Percentiles rank a stretch among this genome's conserved stretches.
Conservation (phyloP, 2,113 vertebrate genomes). For the Dunckerocampus dactyliophorus region DNA sequence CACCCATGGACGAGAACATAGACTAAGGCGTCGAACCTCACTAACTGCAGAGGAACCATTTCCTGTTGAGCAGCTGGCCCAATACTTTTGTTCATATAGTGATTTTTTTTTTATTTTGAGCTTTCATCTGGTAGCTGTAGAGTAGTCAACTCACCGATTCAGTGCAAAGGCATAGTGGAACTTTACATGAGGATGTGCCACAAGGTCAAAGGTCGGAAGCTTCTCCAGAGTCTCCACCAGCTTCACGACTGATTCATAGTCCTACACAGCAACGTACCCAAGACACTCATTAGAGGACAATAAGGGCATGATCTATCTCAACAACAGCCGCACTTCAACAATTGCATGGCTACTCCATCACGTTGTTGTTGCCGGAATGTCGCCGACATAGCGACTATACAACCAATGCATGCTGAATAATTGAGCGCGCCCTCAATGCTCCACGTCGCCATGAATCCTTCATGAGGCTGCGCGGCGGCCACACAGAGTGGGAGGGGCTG, state of each 20-base stretch:
- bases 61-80: too few relatives aligned
- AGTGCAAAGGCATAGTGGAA: slow-evolving; percentile 96
- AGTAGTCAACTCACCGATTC: slow-evolving; percentile 81
- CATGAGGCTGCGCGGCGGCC: slow-evolving; percentile 23
- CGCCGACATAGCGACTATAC: slow-evolving; percentile 21
- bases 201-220: slow-evolving; percentile 93
- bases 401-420: slow-evolving; percentile 59
- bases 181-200: slow-evolving; percentile 91
- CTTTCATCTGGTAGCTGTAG: too few relatives aligned
- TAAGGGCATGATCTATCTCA: neutral
- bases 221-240: slow-evolving; percentile 94
- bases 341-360: slow-evolving; percentile 22
- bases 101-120: too few relatives aligned
- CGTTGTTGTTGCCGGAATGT: slow-evolving; percentile 27
- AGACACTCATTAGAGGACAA: slow-evolving; percentile 7
- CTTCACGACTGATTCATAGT: slow-evolving; percentile 95
- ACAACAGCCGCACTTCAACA: slow-evolving; percentile 21
- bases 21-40: too few relatives aligned
- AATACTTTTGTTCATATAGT: too few relatives aligned
- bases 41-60: too few relatives aligned
- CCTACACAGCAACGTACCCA: slow-evolving; percentile 67
- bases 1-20: too few relatives aligned
- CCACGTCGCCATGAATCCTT: slow-evolving; percentile 58
- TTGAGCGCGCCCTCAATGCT: slow-evolving; percentile 47
- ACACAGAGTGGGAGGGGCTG: slow-evolving; percentile 25